Evolutionary conservation across 1,140 invertebrate species (phyloP), one percentile per base, ranked within the genome.

Genomic region (Drosophila burlai): DNA sequence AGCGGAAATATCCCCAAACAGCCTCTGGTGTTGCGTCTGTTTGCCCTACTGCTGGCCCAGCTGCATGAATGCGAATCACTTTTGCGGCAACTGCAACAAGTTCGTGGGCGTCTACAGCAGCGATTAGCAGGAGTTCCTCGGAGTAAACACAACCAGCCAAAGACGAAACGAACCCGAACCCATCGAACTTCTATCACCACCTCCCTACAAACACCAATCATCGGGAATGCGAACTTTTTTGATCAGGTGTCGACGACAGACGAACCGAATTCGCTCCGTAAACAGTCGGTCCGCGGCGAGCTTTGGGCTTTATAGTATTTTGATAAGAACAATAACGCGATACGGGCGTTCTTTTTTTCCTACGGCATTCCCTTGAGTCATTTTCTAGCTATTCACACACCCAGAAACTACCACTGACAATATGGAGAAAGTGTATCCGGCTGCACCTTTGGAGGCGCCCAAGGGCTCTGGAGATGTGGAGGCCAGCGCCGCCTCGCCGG

Each of bases 41-140:
- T 84, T 95, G 21, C 95, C 96, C 7, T 96, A 96, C 77, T 96
- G 95, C 63, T 94, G 95, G 57, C 94, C 96, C 63, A 94, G 93
- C 24, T 96, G 95, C 81, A 93, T 95, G 84, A 94, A 93, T 45
- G 94, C 94, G 11, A 95, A 95, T 72, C 96, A 96, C 84, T 95
- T 94, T 71, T 96, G 96, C 80, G 95, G 96, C n/a, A 94, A 94
- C 64, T 96, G 96, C 81, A 94, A 94, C 45, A 89, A 94, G 18
- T 96, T 93, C 75, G 91, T 96, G 26, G 96, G 96, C 34, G 93
- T 94, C n/a, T 95, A 95, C 60, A 76, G 47, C 69, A 78, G 76
- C 50, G 84, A 83, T 64, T 87, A 76, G 46, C 16, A 10, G 2
- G 18, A 36, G 6, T 9, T 10, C 7, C 40, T 29, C 26, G 29